Conservation (phyloP, 2,113 vertebrate genomes). For the Dromas ardeola region DNA sequence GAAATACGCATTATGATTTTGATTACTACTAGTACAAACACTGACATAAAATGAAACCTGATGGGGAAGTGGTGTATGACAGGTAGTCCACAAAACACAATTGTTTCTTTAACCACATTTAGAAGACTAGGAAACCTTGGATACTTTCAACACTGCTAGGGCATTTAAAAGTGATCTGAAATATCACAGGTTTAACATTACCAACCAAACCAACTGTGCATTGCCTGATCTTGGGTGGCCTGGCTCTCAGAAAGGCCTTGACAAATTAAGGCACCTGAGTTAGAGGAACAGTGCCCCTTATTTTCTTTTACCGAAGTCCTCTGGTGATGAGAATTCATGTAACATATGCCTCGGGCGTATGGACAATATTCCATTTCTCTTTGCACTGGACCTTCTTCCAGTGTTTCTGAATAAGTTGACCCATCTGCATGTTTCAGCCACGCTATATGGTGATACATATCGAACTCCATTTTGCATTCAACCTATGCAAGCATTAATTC, state of each 20-base stretch:
- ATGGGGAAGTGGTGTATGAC: neutral
- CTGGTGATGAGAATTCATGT: neutral
- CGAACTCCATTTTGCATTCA: neutral
- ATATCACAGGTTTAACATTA: neutral
- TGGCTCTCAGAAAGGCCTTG: neutral
- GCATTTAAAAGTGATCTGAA: neutral
- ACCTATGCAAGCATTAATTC: neutral
- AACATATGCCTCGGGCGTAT: accelerated
- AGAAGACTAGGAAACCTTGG: neutral
- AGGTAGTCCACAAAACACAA: neutral
- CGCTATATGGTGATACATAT: no score
- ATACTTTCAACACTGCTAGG: neutral
- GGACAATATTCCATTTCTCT: neutral
- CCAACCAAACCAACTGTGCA: neutral
- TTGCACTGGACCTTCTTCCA: neutral
- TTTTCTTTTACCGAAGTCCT: neutral
- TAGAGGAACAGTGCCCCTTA: neutral
- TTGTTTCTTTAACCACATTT: neutral
- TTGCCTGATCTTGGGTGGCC: neutral
- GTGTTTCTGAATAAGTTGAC: neutral
- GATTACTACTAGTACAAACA: neutral
- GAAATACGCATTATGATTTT: neutral
- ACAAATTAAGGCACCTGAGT: neutral
- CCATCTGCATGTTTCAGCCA: neutral
- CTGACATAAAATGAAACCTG: neutral